These are phyloP conservation scores for Ochropleura leucogaster DNA, from an alignment of 2,888 invertebrate species.

Conservation along the genomic window DNA sequence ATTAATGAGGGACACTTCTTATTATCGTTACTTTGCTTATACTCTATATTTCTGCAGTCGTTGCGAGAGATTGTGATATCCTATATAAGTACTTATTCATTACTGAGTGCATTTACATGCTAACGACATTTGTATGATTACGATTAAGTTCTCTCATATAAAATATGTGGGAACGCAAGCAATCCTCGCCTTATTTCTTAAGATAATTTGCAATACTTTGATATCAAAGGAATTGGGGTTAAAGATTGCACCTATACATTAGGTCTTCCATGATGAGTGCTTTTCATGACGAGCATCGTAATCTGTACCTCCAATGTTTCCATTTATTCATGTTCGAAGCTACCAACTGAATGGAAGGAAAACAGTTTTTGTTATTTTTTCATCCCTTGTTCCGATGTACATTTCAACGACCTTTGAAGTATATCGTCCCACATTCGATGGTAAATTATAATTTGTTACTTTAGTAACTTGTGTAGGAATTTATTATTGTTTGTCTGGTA, in stretches of 20 bases:
- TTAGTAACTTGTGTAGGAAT: constrained; percentile 9
- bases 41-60: not conserved
- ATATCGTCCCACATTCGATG: constrained; percentile 11
- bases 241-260: constrained; percentile 40
- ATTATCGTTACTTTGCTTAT: not conserved
- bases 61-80: constrained; percentile 5
- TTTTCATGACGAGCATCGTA: constrained; percentile 40
- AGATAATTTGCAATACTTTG: constrained; percentile 28
- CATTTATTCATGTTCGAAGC: constrained; percentile 39
- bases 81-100: not conserved
- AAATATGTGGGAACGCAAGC: constrained; percentile 51
- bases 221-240: constrained; percentile 47
- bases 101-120: constrained; percentile 33
- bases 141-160: constrained; percentile 34
- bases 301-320: constrained; percentile 35
- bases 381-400: constrained; percentile 22
- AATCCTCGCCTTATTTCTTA: constrained; percentile 39
- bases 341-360: constrained; percentile 27
- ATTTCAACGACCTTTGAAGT: constrained; percentile 22
- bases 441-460: constrained; percentile 28
- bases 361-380: constrained; percentile 42
- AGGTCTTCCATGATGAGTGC: not conserved
- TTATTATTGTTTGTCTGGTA: not conserved
- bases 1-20: not conserved
- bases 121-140: constrained; percentile 44